Conservation (phyloP, 2,797 vertebrate genomes). For the Miopithecus talapoin region DNA sequence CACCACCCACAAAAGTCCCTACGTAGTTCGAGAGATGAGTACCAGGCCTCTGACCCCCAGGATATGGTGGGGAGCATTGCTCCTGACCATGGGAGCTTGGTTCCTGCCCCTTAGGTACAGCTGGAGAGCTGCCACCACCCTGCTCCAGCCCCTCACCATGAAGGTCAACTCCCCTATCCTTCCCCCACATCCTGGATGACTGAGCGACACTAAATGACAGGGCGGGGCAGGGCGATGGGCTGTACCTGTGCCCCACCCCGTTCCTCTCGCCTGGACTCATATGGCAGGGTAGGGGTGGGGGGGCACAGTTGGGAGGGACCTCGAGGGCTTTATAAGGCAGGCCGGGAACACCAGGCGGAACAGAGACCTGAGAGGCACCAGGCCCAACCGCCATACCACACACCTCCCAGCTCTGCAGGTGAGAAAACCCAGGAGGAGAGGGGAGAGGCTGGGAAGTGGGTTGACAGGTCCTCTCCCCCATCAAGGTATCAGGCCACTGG, state of each 20-base stretch:
- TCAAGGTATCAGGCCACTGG: neutral
- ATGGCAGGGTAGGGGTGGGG: too few species aligned
- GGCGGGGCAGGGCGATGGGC: neutral
- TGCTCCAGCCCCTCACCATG: neutral
- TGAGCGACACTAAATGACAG: neutral
- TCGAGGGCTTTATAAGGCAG: slow-evolving; percentile 61
- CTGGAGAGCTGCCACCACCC: neutral
- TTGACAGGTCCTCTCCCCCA: neutral
- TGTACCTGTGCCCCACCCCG: neutral
- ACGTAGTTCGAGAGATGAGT: neutral
- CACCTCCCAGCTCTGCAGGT: slow-evolving; percentile 55
- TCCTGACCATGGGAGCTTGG: neutral
- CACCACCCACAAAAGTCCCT: neutral
- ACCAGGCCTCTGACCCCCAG: neutral
- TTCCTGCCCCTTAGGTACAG: neutral
- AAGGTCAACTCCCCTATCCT: neutral
- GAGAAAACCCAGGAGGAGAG: neutral
- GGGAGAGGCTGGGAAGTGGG: neutral
- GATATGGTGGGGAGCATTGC: neutral
- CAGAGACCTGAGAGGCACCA: neutral
- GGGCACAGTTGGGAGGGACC: slow-evolving; percentile 16
- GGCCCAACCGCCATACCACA: neutral
- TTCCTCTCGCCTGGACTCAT: too few species aligned
- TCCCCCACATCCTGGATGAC: neutral
- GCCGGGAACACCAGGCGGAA: neutral